A percentile compares a stretch with the other conserved stretches of the same genome.
Conservation (phyloP, 2,888 invertebrate species). For the Aphodius sticticus region DNA sequence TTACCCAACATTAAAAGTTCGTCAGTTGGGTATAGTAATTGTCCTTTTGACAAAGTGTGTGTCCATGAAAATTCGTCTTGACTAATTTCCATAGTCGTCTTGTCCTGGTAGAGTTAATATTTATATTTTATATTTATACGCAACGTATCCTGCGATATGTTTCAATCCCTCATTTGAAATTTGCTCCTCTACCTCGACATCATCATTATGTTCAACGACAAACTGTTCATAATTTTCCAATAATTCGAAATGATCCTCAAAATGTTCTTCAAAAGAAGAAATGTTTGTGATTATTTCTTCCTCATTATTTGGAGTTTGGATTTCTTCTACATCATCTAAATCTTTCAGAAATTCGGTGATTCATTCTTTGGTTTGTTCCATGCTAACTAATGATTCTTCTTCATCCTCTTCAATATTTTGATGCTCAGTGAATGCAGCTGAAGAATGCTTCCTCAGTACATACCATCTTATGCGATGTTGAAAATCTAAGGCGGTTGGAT, state of each 20-base stretch:
- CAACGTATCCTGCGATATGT: slow-evolving; percentile 12
- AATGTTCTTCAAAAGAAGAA: neutral
- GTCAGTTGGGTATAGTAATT: slow-evolving; percentile 11
- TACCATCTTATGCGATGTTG: slow-evolving; percentile 4
- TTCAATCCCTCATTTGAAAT: too few relatives aligned
- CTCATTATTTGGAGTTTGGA: neutral
- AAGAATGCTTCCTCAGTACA: neutral
- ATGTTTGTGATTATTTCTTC: neutral
- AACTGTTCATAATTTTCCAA: slow-evolving; percentile 7
- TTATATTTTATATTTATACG: neutral
- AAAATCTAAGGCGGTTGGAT: slow-evolving; percentile 4
- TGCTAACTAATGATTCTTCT: slow-evolving; percentile 8
- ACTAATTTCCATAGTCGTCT: neutral
- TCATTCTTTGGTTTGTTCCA: neutral
- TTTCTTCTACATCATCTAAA: neutral
- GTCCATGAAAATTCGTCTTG: slow-evolving; percentile 11
- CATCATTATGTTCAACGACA: neutral
- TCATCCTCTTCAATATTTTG: neutral
- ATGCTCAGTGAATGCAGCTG: neutral
- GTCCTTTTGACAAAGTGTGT: slow-evolving; percentile 7
- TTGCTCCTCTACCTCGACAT: neutral
- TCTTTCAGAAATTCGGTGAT: neutral
- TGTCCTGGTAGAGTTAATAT: neutral
- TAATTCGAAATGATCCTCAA: neutral
- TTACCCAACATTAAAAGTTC: neutral